Percentiles rank a stretch among this genome's conserved stretches.
phyloP scores from a whole-genome alignment of 2,797 vertebrate genomes.

The Staurois parvus region DNA sequence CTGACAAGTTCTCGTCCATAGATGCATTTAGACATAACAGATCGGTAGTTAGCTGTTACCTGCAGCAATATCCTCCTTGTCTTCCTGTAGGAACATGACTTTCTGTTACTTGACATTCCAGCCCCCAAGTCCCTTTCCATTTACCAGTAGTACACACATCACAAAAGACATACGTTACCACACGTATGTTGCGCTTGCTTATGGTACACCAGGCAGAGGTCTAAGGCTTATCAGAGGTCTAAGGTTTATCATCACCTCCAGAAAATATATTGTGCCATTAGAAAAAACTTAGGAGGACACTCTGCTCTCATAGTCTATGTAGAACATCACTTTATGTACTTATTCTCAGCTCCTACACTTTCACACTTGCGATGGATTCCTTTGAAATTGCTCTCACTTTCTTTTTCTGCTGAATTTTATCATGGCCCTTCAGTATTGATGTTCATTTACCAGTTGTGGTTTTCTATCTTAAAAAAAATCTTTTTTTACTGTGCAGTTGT shows the following conservation, averaged over 20 bases:
- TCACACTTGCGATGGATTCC: conserved; percentile 10
- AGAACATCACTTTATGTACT: not conserved
- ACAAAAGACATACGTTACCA: not conserved
- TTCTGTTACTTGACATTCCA: conserved; percentile 12
- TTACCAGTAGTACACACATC: conserved; percentile 2
- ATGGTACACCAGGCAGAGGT: not conserved
- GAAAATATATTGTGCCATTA: not conserved
- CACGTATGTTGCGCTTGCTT: not conserved
- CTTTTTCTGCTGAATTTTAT: conserved; percentile 6
- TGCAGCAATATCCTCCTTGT: conserved; percentile 5
- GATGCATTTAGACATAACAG: not conserved
- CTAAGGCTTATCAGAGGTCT: no score
- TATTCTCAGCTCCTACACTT: conserved; percentile 10
- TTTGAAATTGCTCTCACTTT: conserved; percentile 14
- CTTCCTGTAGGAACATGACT: conserved; percentile 31
- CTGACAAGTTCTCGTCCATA: no score
- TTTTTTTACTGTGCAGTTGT: not conserved
- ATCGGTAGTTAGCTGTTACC: not conserved
- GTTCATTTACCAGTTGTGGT: conserved; percentile 12
- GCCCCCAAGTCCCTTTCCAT: not conserved
- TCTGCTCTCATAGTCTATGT: not conserved
- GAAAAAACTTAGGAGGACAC: conserved; percentile 15
- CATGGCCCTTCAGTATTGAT: not conserved
- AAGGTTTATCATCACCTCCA: conserved; percentile 10
- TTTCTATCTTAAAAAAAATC: not conserved